Evolutionary conservation across 2,797 vertebrate genomes (phyloP).

Genomic region (Bradypodion pumilum): DNA sequence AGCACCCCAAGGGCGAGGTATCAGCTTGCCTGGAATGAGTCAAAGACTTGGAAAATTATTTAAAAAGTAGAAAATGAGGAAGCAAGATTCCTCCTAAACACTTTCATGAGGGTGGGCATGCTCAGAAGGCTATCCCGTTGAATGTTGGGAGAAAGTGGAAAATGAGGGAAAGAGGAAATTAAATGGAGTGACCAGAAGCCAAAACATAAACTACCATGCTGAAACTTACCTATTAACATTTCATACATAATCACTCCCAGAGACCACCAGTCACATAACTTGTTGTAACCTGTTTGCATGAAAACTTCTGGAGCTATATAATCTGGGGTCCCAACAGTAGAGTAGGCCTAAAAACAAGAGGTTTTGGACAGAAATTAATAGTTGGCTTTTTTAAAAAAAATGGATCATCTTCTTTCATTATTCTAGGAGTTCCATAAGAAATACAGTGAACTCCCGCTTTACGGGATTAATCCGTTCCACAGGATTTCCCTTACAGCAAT

Average conservation of each 20-base stretch:
- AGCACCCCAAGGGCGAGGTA: not conserved
- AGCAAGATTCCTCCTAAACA: not conserved
- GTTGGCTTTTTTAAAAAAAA: too few relatives aligned
- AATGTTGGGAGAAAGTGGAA: not conserved
- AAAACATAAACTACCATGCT: not conserved
- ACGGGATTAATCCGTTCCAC: too few relatives aligned
- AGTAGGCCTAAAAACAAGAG: constrained; percentile 84
- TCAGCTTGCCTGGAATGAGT: too few relatives aligned
- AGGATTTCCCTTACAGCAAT: too few relatives aligned
- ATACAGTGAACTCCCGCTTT: too few relatives aligned
- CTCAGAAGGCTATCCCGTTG: not conserved
- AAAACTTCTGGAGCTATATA: constrained; percentile 98
- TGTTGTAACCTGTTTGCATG: constrained; percentile 97
- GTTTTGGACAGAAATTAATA: constrained; percentile 16
- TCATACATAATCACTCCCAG: constrained; percentile 98
- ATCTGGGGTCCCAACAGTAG: constrained; percentile 95
- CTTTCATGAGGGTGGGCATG: not conserved
- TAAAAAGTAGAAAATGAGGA: too few relatives aligned
- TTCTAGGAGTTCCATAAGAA: too few relatives aligned
- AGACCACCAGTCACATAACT: constrained; percentile 98
- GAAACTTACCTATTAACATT: constrained; percentile 91
- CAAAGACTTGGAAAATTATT: not conserved
- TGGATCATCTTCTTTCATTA: not conserved
- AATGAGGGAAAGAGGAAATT: not conserved
- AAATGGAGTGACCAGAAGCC: not conserved